A percentile compares a stretch with the other conserved stretches of the same genome.
phyloP scores from a whole-genome alignment of 2,797 vertebrate species.

The Poecilia wingei region DNA sequence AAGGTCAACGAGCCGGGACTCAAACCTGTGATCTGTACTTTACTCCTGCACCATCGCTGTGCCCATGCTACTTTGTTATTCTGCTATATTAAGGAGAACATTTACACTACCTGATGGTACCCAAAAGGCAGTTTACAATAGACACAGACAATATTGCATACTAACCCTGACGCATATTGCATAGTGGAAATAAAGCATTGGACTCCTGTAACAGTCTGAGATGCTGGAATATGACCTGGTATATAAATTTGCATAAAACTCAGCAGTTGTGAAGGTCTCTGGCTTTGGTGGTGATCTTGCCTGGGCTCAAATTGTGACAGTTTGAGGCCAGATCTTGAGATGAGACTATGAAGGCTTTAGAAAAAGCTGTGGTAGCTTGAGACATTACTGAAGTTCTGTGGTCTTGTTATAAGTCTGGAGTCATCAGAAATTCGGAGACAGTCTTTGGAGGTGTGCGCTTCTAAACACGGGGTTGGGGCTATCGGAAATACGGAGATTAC shows the following conservation, averaged over 20 bases:
- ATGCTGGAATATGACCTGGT: background rate
- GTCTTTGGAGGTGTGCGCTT: background rate
- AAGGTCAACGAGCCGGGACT: no score
- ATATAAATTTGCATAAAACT: background rate
- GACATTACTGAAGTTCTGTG: background rate
- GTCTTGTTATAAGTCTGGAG: background rate
- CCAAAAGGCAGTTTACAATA: background rate
- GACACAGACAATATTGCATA: background rate
- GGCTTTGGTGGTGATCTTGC: background rate
- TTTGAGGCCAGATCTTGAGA: background rate
- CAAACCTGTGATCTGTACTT: no score
- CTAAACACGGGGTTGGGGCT: background rate
- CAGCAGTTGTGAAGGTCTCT: background rate
- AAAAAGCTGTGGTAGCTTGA: background rate
- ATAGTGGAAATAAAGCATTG: background rate
- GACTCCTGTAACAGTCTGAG: background rate
- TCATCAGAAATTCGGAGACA: background rate
- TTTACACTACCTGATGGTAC: background rate
- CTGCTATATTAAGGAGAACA: background rate
- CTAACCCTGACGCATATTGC: background rate
- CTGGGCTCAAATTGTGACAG: background rate
- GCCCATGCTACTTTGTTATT: background rate
- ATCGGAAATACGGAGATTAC: background rate
- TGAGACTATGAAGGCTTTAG: background rate
- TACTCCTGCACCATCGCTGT: no score